Conservation (phyloP, 1,140 invertebrate species). For the Aradophagus sp. region DNA sequence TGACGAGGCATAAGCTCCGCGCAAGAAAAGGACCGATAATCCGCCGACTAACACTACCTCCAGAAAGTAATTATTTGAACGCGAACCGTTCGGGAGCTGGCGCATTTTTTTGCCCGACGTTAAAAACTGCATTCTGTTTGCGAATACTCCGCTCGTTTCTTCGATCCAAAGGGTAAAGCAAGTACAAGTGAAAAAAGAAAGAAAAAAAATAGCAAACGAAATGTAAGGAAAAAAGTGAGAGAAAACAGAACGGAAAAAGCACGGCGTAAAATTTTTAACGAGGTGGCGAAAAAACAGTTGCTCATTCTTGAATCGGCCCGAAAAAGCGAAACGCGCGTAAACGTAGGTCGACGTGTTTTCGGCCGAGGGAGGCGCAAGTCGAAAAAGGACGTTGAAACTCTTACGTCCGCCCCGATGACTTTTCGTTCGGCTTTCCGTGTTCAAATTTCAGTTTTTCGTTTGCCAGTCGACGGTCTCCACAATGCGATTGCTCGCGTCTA, state of each 20-base stretch:
- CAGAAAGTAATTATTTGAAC: slow-evolving; percentile 49
- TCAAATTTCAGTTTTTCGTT: slow-evolving; percentile 28
- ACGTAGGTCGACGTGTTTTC: slow-evolving; percentile 5
- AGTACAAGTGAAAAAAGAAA: no score
- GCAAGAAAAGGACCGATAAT: slow-evolving; percentile 39
- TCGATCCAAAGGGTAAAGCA: no score
- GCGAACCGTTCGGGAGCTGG: slow-evolving; percentile 21
- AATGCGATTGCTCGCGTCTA: slow-evolving; percentile 45
- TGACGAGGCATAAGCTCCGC: slow-evolving; percentile 36
- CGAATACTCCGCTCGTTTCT: no score
- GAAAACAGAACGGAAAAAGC: no score
- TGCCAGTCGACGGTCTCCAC: slow-evolving; percentile 34
- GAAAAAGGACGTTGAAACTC: background rate
- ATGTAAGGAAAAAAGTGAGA: no score
- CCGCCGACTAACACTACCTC: slow-evolving; percentile 45
- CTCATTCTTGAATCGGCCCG: slow-evolving; percentile 8
- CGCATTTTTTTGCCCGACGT: slow-evolving; percentile 21
- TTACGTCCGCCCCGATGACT: background rate
- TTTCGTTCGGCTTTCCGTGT: slow-evolving; percentile 21
- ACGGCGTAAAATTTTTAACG: no score
- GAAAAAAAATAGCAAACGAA: no score
- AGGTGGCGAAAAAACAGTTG: slow-evolving; percentile 5
- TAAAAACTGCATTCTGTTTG: no score
- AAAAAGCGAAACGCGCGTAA: slow-evolving; percentile 12
- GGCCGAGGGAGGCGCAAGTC: slow-evolving; percentile 11